Conservation (phyloP, 2,888 invertebrate species). For the Autographa pulchrina region DNA sequence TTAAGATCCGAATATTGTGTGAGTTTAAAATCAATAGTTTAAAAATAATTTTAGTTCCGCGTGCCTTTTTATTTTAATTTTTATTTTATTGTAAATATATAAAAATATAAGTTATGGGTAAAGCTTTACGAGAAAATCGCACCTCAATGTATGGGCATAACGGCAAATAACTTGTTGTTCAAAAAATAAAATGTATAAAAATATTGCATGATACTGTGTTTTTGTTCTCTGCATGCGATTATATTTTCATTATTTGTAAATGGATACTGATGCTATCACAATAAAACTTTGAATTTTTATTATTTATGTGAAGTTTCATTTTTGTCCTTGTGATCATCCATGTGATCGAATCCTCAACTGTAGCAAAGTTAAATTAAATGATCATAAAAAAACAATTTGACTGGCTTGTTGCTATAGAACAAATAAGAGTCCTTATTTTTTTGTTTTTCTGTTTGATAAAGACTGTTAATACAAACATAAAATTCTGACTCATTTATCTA, state of each 20-base stretch:
- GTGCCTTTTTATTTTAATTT: slow-evolving; percentile 55
- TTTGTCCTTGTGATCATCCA: background rate
- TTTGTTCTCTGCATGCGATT: slow-evolving; percentile 82
- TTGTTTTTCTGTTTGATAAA: too few species aligned
- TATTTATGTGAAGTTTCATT: slow-evolving; percentile 36
- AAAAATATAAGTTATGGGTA: slow-evolving; percentile 39
- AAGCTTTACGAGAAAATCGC: slow-evolving; percentile 48
- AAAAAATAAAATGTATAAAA: slow-evolving; percentile 75
- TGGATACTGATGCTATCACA: slow-evolving; percentile 52
- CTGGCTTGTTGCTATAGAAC: too few species aligned
- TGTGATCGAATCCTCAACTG: too few species aligned
- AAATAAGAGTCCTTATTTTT: too few species aligned
- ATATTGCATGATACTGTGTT: slow-evolving; percentile 85
- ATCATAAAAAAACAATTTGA: too few species aligned
- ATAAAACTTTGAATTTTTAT: slow-evolving; percentile 60
- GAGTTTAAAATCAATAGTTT: slow-evolving; percentile 43
- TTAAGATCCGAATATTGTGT: slow-evolving; percentile 51
- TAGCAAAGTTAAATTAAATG: too few species aligned
- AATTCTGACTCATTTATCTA: too few species aligned
- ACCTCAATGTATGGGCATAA: slow-evolving; percentile 56
- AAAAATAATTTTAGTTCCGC: slow-evolving; percentile 46
- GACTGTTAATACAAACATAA: too few species aligned
- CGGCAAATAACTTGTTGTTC: slow-evolving; percentile 63
- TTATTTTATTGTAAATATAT: slow-evolving; percentile 55
- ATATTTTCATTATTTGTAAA: slow-evolving; percentile 69